Conservation (phyloP, 1,140 invertebrate genomes). For the Dryas iulia region DNA sequence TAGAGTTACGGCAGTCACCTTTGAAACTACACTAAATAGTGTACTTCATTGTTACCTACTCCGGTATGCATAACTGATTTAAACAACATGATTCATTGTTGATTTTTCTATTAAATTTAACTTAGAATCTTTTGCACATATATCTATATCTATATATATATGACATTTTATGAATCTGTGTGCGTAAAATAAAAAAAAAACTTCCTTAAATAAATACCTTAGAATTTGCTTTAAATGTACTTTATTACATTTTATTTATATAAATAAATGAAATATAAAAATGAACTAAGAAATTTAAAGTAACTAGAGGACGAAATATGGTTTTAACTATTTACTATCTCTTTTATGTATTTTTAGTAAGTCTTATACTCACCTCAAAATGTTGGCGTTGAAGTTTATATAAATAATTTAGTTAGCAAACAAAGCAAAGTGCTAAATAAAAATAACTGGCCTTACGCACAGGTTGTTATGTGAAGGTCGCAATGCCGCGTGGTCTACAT, state of each 20-base stretch:
- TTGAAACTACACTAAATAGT: conserved; percentile 19
- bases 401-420: background rate
- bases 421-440: background rate
- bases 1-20: conserved; percentile 1
- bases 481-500: conserved; percentile 8
- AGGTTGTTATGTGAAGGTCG: conserved; percentile 14
- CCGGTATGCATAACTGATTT: background rate
- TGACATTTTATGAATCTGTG: too few species aligned
- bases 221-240: too few species aligned
- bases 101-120: background rate
- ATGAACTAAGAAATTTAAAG: too few species aligned
- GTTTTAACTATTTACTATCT: too few species aligned
- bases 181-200: too few species aligned
- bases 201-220: too few species aligned
- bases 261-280: too few species aligned
- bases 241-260: too few species aligned
- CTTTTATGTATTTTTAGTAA: too few species aligned
- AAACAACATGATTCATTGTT: background rate
- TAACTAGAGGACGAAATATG: too few species aligned
- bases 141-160: too few species aligned
- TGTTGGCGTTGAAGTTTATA: background rate
- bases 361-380: background rate
- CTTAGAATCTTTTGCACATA: background rate
- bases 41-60: conserved; percentile 7
- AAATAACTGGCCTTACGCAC: conserved; percentile 4